Evolutionary conservation across 2,797 vertebrate species (phyloP).

Genomic region (Thripadectes ignobilis): DNA sequence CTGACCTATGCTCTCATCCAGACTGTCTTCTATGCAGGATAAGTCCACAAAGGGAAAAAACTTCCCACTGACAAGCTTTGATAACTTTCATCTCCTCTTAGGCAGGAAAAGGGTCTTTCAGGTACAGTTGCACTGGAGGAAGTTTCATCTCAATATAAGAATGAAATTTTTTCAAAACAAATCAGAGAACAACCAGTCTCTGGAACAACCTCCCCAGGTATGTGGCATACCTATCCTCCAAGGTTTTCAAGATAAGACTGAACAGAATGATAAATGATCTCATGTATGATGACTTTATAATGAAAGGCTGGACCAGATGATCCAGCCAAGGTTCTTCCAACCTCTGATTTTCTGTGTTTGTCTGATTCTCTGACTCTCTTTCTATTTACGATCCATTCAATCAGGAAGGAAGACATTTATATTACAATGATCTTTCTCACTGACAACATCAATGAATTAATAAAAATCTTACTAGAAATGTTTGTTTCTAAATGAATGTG

Average conservation of each 20-base stretch:
- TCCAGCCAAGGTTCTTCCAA: background rate
- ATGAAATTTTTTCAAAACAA: background rate
- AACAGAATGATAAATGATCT: background rate
- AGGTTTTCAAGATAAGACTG: background rate
- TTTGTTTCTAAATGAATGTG: background rate
- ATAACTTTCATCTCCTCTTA: background rate
- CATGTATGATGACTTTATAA: background rate
- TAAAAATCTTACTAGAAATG: background rate
- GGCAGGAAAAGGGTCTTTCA: background rate
- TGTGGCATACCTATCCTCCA: background rate
- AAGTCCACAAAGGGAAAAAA: background rate
- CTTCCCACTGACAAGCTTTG: background rate
- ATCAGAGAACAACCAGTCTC: background rate
- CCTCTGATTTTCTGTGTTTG: background rate
- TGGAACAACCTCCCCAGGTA: background rate
- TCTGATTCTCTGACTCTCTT: background rate
- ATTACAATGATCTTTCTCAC: background rate
- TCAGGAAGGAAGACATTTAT: background rate
- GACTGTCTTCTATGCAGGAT: background rate
- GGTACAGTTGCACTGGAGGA: background rate
- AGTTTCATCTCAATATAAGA: background rate
- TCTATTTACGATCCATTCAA: background rate
- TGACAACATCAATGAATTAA: background rate
- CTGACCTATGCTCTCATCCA: background rate
- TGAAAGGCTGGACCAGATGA: background rate